phyloP scores from a whole-genome alignment of 1,140 invertebrate species.

The Cotesia typhae region DNA sequence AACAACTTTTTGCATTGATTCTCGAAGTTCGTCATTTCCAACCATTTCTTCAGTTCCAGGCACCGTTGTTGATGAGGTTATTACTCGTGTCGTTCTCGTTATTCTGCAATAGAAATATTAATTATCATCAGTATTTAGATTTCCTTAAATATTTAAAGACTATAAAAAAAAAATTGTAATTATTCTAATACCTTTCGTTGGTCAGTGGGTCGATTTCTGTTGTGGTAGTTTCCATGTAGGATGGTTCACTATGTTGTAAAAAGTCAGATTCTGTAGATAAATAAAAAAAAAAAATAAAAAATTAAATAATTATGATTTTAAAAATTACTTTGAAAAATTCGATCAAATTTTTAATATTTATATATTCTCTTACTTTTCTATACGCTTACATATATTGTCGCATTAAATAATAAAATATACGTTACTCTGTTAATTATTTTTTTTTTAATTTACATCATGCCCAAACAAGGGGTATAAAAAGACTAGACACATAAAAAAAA shows the following conservation, averaged over 20 bases:
- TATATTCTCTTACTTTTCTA: constrained; percentile 37
- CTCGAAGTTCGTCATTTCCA: constrained; percentile 59
- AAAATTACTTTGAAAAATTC: constrained; percentile 7
- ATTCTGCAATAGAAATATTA: constrained; percentile 53
- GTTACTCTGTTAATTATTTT: constrained; percentile 37
- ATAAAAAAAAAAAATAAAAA: constrained; percentile 44
- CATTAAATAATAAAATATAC: constrained; percentile 51
- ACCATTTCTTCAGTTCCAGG: constrained; percentile 42
- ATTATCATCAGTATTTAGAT: neutral
- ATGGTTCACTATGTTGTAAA: constrained; percentile 69
- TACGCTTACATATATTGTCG: constrained; percentile 44
- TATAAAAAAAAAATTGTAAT: neutral
- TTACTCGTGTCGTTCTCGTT: constrained; percentile 64
- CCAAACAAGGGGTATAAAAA: constrained; percentile 57
- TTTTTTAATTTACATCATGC: constrained; percentile 60
- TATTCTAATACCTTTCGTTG: constrained; percentile 64
- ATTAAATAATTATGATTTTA: neutral
- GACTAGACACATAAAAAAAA: constrained; percentile 64
- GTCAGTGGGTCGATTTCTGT: constrained; percentile 67
- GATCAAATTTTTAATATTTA: neutral
- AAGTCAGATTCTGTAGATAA: constrained; percentile 66
- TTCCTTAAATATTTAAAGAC: neutral
- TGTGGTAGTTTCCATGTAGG: constrained; percentile 66
- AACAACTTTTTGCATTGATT: constrained; percentile 68
- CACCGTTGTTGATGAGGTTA: constrained; percentile 54